Base-by-base conservation (phyloP, 2,797 vertebrate species). In the Sciurus carolinensis region DNA sequence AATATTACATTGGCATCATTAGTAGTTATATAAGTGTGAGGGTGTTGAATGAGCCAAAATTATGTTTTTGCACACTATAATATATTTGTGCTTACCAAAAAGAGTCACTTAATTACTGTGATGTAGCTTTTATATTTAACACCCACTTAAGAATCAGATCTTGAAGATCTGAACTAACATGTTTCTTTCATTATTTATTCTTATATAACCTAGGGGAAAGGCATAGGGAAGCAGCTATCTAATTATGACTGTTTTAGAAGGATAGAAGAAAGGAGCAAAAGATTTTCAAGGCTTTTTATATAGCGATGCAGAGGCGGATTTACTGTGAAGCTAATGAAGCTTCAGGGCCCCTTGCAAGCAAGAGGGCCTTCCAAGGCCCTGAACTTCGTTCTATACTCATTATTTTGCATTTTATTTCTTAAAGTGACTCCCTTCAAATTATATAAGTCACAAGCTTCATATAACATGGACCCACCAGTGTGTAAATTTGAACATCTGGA, bases 171-270 rank as follows among this genome's bases (percentile, higher is more conserved):
- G 94, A 96, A 94, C 80, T 95, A 97, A 96, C 90, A 86, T 96
- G 82, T 90, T 94, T 97, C 95, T 97, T 97, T 97, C 96, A 96
- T 96, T 97, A 98, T 97, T 97, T 97, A 96, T 93, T 97, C 96
- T 98, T 98, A 97, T 95, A 91, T 98, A 96, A 97, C 96, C 95
- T 85, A 90, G 33, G 90, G 92, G 92, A 97, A 94, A 96, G 84
- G 66, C 87, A 90, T 26, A 88, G 87, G 82, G 86, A 97, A 95
- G 93, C 42, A 97, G 92, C 90, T 97, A 88, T 91, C 90, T 96
- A 96, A 97, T 96, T 97, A 98, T 87, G 95, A 95, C 94, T 95
- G 71, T 96, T 97, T 97, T 88, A 96, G 87, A 96, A 94, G 62
- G 73, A 90, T 30, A 96, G 79, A 92, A 92, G 82, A 93, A 94